These are phyloP conservation scores for Aphis gossypii DNA, from an alignment of 1,140 invertebrate species.

Conservation along the genomic window DNA sequence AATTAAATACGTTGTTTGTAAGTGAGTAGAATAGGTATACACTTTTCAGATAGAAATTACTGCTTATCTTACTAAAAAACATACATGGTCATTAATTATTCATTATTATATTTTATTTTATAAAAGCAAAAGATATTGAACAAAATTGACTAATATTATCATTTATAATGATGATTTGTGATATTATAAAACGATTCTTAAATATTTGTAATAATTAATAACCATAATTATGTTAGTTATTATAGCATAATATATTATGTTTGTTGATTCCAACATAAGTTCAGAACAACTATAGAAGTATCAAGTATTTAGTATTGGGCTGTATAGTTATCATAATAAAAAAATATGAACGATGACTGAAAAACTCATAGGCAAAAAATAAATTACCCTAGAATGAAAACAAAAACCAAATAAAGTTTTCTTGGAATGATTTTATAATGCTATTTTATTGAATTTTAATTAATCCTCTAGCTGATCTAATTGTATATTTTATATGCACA, in stretches of 20 bases:
- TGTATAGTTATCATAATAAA: not conserved
- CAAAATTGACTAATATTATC: not conserved
- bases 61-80: not conserved
- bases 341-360: not conserved
- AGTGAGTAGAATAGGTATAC: not conserved
- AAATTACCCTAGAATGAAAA: not conserved
- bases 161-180: not conserved
- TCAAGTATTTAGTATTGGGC: not conserved
- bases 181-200: not conserved
- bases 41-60: not conserved
- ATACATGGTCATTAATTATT: not conserved
- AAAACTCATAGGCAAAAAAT: not conserved
- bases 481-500: too few species aligned
- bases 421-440: not conserved
- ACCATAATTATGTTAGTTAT: not conserved
- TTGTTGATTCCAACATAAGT: not conserved
- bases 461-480: not conserved
- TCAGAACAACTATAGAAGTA: not conserved
- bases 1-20: not conserved
- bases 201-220: not conserved
- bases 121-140: not conserved
- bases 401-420: not conserved
- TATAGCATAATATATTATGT: too few species aligned
- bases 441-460: not conserved
- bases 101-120: not conserved